phyloP scores from a whole-genome alignment of 1,140 invertebrate genomes.

The Mercenaria mercenaria region DNA sequence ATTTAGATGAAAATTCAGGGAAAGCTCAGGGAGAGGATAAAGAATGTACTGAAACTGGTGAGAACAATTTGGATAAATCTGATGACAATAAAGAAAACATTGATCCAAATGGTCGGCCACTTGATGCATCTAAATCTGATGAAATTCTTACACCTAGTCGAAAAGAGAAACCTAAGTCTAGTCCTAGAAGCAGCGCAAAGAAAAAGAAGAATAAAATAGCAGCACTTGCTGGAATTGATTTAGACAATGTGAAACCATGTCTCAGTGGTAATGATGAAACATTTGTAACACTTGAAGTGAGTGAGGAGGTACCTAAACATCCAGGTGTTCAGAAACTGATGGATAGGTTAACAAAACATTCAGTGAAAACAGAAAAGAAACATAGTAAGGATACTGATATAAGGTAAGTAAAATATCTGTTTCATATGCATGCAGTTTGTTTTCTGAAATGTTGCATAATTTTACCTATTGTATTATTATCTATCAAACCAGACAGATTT shows the following conservation, averaged over 20 bases:
- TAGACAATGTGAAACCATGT: conserved; percentile 60
- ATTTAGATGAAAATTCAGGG: not conserved
- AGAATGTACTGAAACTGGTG: not conserved
- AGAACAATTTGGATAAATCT: not conserved
- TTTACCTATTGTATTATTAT: too few relatives aligned
- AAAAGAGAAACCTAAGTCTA: conserved; percentile 1
- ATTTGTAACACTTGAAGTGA: conserved; percentile 65
- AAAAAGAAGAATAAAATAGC: conserved; percentile 45
- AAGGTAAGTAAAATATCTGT: conserved; percentile 56
- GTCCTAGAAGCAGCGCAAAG: conserved; percentile 47
- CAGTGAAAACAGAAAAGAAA: conserved; percentile 67
- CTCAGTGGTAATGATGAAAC: conserved; percentile 66
- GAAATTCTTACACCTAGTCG: not conserved
- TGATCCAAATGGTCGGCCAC: not conserved
- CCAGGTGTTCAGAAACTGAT: conserved; percentile 67
- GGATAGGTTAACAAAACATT: conserved; percentile 71
- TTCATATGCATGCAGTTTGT: not conserved
- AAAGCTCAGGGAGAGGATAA: not conserved
- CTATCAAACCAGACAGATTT: too few relatives aligned
- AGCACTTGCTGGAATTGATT: conserved; percentile 40
- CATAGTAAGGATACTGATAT: conserved; percentile 71
- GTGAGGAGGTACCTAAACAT: conserved; percentile 36
- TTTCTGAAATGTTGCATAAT: not conserved
- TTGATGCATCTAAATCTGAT: not conserved
- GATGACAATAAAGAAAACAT: conserved; percentile 51